A percentile compares a stretch with the other conserved stretches of the same genome.
phyloP scores from a whole-genome alignment of 2,113 vertebrate species.

The Sisor rabdophorus region DNA sequence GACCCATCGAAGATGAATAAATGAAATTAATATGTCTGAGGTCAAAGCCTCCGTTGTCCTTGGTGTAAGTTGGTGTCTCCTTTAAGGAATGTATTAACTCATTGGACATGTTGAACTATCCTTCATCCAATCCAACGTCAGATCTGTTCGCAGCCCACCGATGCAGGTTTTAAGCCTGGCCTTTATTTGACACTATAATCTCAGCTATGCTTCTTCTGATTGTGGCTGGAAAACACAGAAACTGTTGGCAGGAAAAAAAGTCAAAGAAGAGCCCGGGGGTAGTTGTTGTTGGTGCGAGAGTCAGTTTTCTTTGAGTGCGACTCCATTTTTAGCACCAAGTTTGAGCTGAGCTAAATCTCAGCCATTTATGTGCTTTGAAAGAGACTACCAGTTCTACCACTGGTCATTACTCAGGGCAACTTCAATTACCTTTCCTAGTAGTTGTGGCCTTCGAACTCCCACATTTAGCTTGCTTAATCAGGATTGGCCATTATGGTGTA shows the following conservation, averaged over 20 bases:
- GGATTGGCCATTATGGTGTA: neutral
- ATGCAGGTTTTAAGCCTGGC: neutral
- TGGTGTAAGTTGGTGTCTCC: too few species aligned
- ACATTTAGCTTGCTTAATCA: neutral
- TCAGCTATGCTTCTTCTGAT: neutral
- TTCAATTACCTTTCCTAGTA: neutral
- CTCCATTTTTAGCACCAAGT: neutral
- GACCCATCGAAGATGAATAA: neutral
- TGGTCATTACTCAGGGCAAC: neutral
- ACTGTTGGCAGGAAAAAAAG: neutral
- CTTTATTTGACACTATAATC: neutral
- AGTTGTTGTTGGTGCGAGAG: neutral
- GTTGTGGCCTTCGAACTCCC: neutral
- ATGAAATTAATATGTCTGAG: too few species aligned
- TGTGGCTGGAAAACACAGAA: neutral
- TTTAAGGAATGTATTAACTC: neutral
- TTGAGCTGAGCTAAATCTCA: neutral
- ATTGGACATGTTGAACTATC: neutral
- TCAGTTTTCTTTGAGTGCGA: neutral
- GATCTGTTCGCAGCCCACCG: neutral
- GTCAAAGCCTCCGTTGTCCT: too few species aligned
- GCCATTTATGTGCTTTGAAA: neutral
- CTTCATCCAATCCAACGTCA: neutral
- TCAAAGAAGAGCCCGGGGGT: neutral
- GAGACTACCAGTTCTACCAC: neutral